Conservation (phyloP, 1,140 invertebrate species). For the Ganaspis sp. region DNA sequence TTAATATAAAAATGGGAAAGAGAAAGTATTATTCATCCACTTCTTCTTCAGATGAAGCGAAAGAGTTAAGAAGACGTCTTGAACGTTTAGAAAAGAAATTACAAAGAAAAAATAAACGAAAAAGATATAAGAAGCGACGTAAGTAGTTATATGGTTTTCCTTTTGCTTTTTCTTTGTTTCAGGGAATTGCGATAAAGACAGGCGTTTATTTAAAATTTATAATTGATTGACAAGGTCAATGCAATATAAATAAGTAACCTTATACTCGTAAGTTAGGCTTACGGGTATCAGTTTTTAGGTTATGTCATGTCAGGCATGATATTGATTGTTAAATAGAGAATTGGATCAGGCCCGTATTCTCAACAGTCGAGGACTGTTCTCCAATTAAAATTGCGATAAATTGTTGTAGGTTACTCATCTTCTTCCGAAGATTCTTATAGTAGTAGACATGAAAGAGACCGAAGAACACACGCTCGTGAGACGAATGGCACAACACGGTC, state of each 20-base stretch:
- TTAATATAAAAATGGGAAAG: not conserved
- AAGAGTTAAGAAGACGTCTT: not conserved
- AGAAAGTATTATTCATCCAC: not conserved
- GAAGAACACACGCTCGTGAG: not conserved
- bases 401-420: not conserved
- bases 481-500: too few relatives aligned
- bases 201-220: not conserved
- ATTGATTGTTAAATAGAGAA: not conserved
- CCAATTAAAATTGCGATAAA: not conserved
- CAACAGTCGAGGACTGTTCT: not conserved
- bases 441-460: too few relatives aligned
- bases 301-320: not conserved
- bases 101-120: not conserved
- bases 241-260: too few relatives aligned
- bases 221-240: too few relatives aligned
- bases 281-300: not conserved
- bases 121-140: not conserved
- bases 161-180: not conserved
- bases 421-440: not conserved
- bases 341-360: not conserved
- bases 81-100: not conserved
- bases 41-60: not conserved
- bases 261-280: not conserved
- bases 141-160: not conserved
- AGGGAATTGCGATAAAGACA: not conserved